Evolutionary conservation across 2,888 invertebrate species (phyloP), one percentile per base, ranked within the genome.

Genomic region (Hylaea fasciaria): DNA sequence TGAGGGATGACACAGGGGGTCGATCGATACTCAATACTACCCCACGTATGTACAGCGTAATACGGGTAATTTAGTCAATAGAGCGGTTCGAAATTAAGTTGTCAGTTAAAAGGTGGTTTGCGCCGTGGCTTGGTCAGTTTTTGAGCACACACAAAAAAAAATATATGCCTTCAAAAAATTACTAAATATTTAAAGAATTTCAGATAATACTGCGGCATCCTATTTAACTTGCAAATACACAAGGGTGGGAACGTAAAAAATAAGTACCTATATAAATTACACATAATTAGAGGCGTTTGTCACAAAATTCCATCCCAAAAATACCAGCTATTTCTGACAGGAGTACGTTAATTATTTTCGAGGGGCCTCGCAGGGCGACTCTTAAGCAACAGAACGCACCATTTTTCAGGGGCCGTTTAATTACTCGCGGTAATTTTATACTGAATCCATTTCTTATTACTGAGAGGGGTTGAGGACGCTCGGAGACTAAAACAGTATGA

Each of bases 361-460:
- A 35, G 17, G 37, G 29, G n/a, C 32, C 28, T 29, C 16, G 13
- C 37, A n/a, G 37, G 13, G 40, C 14, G 7, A 14, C 14, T 8
- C 14, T 9, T 40, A n/a, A 37, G 14, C 11, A 28, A 28, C 11
- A 28, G n/a, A 53, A 39, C 10, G 35, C 16, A n/a, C 9, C 47
- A 45, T 50, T 54, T 54, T 57, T 54, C 39, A 13, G 40, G 45
- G 44, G 47, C 11, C 46, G 54, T 62, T 66, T 65, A 69, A 69
- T 65, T 67, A 67, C 64, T 49, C 29, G 29, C 56, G 29, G 64
- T 62, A 65, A 65, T 65, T 67, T 59, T 69, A 63, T 62, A 56
- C 52, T 40, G 32, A 32, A 62, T 69, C 57, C 57, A 51, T 64
- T 65, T 59, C 57, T 58, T 69, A 62, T 49, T 60, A 59, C 40